These are phyloP conservation scores for Vipera ursinii DNA, from an alignment of 2,797 vertebrate species.

Conservation along the genomic window DNA sequence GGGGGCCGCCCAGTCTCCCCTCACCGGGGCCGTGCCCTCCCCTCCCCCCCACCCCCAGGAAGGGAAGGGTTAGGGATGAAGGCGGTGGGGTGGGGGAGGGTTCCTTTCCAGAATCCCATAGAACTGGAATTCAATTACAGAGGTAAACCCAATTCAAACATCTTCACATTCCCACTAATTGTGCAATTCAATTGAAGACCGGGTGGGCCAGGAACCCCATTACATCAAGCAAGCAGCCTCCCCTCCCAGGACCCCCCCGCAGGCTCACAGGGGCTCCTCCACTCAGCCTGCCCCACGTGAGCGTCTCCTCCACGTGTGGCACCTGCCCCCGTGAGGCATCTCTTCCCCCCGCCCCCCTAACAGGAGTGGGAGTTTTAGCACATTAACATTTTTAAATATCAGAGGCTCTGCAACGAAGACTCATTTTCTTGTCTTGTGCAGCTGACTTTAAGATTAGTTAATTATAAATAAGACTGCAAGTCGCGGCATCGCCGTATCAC, in stretches of 20 bases:
- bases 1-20: no score
- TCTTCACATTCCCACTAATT: constrained; percentile 66
- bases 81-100: neutral
- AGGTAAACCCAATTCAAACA: constrained; percentile 62
- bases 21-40: neutral
- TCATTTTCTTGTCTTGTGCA: constrained; percentile 46
- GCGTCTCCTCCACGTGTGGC: neutral
- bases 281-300: neutral
- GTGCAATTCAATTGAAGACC: constrained; percentile 70
- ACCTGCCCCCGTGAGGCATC: neutral
- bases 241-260: constrained; percentile 24
- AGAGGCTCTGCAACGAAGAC: constrained; percentile 28
- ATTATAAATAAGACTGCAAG: constrained; percentile 32
- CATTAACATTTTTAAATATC: constrained; percentile 32
- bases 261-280: constrained; percentile 62
- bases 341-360: neutral
- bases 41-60: no score
- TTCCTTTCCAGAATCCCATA: constrained; percentile 60
- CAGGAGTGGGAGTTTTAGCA: constrained; percentile 34
- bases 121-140: constrained; percentile 67
- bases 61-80: neutral
- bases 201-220: constrained; percentile 59
- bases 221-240: neutral
- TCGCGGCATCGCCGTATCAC: neutral
- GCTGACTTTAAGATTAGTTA: constrained; percentile 46